Evolutionary conservation across 2,113 vertebrate species (phyloP), one percentile per base, ranked within the genome.

Genomic region (Apodemus speciosus): DNA sequence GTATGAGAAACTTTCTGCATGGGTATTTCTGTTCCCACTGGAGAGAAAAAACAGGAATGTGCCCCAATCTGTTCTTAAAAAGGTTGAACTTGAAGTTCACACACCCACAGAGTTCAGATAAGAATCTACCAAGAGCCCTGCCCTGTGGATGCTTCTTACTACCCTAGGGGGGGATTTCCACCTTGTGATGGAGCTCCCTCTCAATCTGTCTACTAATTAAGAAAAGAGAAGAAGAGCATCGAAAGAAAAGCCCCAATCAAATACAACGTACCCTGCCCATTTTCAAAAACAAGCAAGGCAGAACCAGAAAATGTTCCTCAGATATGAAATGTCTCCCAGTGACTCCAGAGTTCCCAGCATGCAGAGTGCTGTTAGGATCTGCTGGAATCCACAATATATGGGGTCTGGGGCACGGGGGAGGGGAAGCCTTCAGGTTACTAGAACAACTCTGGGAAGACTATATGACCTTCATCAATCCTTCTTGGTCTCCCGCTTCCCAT

Each of bases 1-100:
- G 6, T 79, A 79, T 96, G 93, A 93, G 94, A 95, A 97, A 95
- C 38, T 94, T 40, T 96, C 95, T 94, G 94, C 87, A 49, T 92
- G 88, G 68, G 40, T 85, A 92, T 93, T 77, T 97, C 89, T 96
- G 90, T 89, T 85, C 94, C 84, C 81, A 93, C 66, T 60, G 94
- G 95, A 85, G 88, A 95, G 30, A 4, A 89, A 43, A 95, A 96
- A 53, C 86, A 77, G 91, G 92, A 95, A 81, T 93, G 60, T 66
- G 13, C 0, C 0, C 53, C 96, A 58, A 27, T 96, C 56, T 93
- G 40, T 81, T 92, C 93, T 77, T 0, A 1, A 64, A 87, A 85
- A 21, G 20, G 71, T 93, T 94, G 94, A 73, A 77, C 27, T 21
- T 38, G 15, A 73, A 40, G 79, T 91, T 93, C 90, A 90, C 93